phyloP scores from a whole-genome alignment of 1,140 invertebrate genomes.

The Sinonovacula constricta region DNA sequence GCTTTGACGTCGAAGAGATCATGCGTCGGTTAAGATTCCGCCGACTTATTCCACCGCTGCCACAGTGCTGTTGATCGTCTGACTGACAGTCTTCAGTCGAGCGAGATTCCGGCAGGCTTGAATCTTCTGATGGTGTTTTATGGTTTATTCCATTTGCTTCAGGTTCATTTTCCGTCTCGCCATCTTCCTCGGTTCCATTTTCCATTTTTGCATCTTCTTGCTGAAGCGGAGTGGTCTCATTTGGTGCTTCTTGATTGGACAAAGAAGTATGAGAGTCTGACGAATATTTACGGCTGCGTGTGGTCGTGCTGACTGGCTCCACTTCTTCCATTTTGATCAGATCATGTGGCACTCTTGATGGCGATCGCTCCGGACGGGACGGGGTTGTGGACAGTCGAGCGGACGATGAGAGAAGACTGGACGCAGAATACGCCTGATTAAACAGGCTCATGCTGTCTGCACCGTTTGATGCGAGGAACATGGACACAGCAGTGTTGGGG shows the following conservation, averaged over 20 bases:
- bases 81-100: slow-evolving; percentile 45
- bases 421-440: slow-evolving; percentile 19
- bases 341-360: slow-evolving; percentile 3
- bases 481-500: slow-evolving; percentile 47
- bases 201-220: slow-evolving; percentile 14
- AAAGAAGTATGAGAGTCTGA: slow-evolving; percentile 49
- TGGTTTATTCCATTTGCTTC: slow-evolving; percentile 32
- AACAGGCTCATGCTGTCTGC: slow-evolving; percentile 40
- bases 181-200: slow-evolving; percentile 24
- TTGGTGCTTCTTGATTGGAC: slow-evolving; percentile 18
- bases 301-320: slow-evolving; percentile 48
- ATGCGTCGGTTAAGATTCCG: slow-evolving; percentile 72
- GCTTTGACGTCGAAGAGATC: slow-evolving; percentile 57
- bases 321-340: slow-evolving; percentile 25
- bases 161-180: slow-evolving; percentile 18
- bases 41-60: slow-evolving; percentile 54
- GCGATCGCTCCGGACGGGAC: slow-evolving; percentile 28
- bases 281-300: slow-evolving; percentile 43
- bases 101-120: slow-evolving; percentile 51
- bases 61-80: slow-evolving; percentile 53
- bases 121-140: slow-evolving; percentile 58
- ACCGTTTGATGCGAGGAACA: slow-evolving; percentile 46
- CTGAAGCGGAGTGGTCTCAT: not conserved
- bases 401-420: slow-evolving; percentile 32
- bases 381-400: slow-evolving; percentile 15